Evolutionary conservation across 2,888 invertebrate species (phyloP).

Genomic region (Cataglyphis albicans): DNA sequence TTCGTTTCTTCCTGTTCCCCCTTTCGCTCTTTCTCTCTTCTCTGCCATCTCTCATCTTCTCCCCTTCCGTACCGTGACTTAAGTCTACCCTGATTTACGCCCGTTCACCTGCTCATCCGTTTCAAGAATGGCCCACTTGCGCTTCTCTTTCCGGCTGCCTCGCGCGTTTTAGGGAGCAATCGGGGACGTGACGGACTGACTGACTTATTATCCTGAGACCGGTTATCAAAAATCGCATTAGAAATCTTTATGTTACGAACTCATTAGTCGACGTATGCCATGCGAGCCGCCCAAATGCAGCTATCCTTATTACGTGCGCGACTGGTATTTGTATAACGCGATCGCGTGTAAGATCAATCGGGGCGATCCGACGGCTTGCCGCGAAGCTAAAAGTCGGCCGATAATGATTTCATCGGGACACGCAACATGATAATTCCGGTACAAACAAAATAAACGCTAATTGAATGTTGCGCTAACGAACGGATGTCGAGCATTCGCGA

Average conservation of each 20-base stretch:
- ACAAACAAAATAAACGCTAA: slow-evolving; percentile 47
- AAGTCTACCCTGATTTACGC: slow-evolving; percentile 82
- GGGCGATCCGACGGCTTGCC: slow-evolving; percentile 16
- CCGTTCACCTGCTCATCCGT: slow-evolving; percentile 84
- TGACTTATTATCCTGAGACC: slow-evolving; percentile 56
- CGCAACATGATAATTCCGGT: slow-evolving; percentile 52
- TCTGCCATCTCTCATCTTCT: slow-evolving; percentile 47
- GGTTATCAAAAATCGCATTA: slow-evolving; percentile 32
- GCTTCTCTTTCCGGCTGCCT: slow-evolving; percentile 75
- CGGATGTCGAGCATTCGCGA: background rate
- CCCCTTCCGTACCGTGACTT: slow-evolving; percentile 57
- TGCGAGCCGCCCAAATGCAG: slow-evolving; percentile 6
- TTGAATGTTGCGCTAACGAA: slow-evolving; percentile 51
- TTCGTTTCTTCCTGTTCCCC: slow-evolving; percentile 20
- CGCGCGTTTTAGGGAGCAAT: slow-evolving; percentile 66
- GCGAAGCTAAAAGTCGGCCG: slow-evolving; percentile 41
- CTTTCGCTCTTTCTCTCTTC: slow-evolving; percentile 12
- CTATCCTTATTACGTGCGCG: slow-evolving; percentile 53
- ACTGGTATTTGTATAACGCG: slow-evolving; percentile 28
- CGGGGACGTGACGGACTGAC: slow-evolving; percentile 49
- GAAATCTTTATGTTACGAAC: slow-evolving; percentile 27
- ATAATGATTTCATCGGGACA: slow-evolving; percentile 48
- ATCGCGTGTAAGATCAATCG: slow-evolving; percentile 50
- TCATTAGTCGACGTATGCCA: slow-evolving; percentile 44
- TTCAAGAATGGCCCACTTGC: slow-evolving; percentile 83